These are phyloP conservation scores for Tridacna crocea DNA, from an alignment of 2,888 invertebrate genomes.

Conservation along the genomic window DNA sequence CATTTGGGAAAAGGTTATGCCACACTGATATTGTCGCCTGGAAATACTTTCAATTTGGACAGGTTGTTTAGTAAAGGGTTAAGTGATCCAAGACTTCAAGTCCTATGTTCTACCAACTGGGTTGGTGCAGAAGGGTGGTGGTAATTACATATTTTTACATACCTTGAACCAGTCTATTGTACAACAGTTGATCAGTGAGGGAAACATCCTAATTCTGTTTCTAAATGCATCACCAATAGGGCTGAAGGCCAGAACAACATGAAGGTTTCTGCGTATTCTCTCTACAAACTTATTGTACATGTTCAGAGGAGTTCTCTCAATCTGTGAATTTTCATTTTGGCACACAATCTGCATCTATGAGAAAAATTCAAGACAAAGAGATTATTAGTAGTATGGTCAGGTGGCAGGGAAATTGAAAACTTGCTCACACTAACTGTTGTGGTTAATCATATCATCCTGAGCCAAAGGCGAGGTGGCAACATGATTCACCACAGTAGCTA, in stretches of 20 bases:
- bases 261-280: constrained; percentile 80
- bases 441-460: no score
- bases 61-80: no score
- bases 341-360: constrained; percentile 81
- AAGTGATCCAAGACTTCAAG: no score
- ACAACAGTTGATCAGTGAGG: constrained; percentile 84
- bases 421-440: no score
- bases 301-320: constrained; percentile 82
- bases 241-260: constrained; percentile 83
- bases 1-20: no score
- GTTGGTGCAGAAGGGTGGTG: no score
- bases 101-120: no score
- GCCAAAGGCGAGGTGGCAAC: no score
- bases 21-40: no score
- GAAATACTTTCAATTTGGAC: no score
- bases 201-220: constrained; percentile 83
- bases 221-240: constrained; percentile 84
- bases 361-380: background rate
- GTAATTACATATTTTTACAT: constrained; percentile 24
- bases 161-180: constrained; percentile 85
- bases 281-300: constrained; percentile 84
- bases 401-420: no score
- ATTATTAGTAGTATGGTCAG: background rate
- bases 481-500: no score
- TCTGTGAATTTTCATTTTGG: constrained; percentile 78